These are phyloP conservation scores for Micromys minutus DNA, from an alignment of 2,113 vertebrate species.

Conservation along the genomic window DNA sequence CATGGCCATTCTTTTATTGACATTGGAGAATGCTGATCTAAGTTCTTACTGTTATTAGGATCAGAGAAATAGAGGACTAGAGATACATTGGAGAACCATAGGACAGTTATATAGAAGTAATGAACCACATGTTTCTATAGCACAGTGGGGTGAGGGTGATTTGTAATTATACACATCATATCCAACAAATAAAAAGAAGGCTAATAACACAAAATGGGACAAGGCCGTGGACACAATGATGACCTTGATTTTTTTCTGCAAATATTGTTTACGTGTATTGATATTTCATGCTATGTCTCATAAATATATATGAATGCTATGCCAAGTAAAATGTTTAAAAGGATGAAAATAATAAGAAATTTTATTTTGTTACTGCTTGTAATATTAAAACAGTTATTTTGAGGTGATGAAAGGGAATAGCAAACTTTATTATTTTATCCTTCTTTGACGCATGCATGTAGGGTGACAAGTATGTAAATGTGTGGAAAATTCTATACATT, in stretches of 20 bases:
- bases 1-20: neutral
- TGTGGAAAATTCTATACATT: neutral
- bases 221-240: neutral
- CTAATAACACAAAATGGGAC: neutral
- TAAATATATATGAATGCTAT: neutral
- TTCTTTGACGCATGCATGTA: neutral
- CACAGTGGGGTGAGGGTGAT: neutral
- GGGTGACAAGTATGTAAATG: rapidly evolving
- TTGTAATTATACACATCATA: neutral
- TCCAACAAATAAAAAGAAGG: neutral
- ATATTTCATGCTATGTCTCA: neutral
- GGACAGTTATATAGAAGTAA: neutral
- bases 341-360: neutral
- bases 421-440: too few relatives aligned
- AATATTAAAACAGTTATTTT: neutral
- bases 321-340: neutral
- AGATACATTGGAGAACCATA: neutral
- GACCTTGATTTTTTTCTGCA: neutral
- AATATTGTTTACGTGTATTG: neutral
- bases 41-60: neutral
- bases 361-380: neutral
- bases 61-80: neutral
- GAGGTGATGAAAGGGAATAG: neutral
- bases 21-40: neutral
- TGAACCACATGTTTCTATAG: neutral